Conservation (phyloP, 2,888 invertebrate species). For the Pachycephus smyrnensis region DNA sequence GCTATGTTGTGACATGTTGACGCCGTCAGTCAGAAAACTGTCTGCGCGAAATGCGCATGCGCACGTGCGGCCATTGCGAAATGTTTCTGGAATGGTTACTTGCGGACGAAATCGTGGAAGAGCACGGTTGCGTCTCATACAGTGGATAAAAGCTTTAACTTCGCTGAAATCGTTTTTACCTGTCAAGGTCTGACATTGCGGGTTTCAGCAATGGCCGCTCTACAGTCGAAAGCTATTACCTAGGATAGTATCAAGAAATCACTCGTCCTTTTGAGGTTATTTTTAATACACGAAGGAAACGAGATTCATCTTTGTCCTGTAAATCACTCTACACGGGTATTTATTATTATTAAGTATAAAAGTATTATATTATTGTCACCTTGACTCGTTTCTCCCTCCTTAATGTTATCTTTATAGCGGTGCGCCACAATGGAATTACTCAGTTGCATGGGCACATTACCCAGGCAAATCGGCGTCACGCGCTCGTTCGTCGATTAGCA, state of each 20-base stretch:
- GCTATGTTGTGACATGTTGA: background rate
- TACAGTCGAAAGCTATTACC: background rate
- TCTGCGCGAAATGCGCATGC: background rate
- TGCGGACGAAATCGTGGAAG: background rate
- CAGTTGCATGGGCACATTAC: slow-evolving; percentile 22
- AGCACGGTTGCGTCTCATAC: background rate
- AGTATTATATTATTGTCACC: slow-evolving; percentile 14
- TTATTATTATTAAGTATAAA: slow-evolving; percentile 4
- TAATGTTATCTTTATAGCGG: slow-evolving; percentile 32
- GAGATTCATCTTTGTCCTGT: background rate
- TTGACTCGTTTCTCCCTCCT: slow-evolving; percentile 25
- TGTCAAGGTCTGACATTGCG: background rate
- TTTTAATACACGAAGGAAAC: background rate
- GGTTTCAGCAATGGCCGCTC: no score
- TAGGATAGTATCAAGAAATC: background rate
- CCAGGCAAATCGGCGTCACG: slow-evolving; percentile 32
- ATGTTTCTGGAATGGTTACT: background rate
- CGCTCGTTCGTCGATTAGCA: slow-evolving; percentile 35
- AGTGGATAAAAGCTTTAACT: background rate
- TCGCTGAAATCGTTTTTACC: background rate
- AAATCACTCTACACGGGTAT: background rate
- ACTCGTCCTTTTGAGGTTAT: background rate
- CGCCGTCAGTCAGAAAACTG: background rate
- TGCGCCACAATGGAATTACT: slow-evolving; percentile 27
- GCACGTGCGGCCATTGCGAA: background rate